Percentiles rank a stretch among this genome's conserved stretches.
Evolutionary conservation across 1,140 invertebrate species (phyloP).

Genomic region (Eriocheir sinensis): DNA sequence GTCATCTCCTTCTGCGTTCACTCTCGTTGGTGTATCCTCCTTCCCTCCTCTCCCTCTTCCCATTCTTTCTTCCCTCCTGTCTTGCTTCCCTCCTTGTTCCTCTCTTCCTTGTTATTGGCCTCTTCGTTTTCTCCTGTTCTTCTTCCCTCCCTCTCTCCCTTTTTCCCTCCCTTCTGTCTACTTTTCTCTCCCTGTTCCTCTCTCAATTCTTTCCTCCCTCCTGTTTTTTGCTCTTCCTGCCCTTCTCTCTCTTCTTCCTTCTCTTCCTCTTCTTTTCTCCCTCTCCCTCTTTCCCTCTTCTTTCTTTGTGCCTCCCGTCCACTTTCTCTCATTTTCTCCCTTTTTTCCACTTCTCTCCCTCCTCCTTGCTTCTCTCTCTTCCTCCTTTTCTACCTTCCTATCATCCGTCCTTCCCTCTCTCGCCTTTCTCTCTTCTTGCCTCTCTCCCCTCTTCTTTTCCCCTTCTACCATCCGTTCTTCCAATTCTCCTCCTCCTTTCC

Average conservation of each 20-base stretch:
- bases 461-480: not conserved
- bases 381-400: not conserved
- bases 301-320: not conserved
- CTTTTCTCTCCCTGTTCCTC: no score
- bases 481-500: not conserved
- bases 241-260: no score
- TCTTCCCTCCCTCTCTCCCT: no score
- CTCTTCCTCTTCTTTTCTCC: not conserved
- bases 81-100: no score
- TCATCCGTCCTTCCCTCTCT: not conserved
- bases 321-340: not conserved
- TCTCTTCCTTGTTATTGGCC: no score
- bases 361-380: not conserved
- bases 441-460: not conserved
- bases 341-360: not conserved
- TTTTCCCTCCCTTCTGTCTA: no score
- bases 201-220: not conserved
- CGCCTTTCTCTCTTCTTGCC: not conserved
- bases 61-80: no score
- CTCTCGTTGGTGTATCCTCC: no score
- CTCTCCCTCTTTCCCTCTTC: not conserved
- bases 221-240: not conserved
- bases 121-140: no score
- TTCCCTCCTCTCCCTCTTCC: not conserved
- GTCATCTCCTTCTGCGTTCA: no score